Evolutionary conservation across 1,140 invertebrate species (phyloP), one percentile per base, ranked within the genome.

Genomic region (Drosophila tsacasi): DNA sequence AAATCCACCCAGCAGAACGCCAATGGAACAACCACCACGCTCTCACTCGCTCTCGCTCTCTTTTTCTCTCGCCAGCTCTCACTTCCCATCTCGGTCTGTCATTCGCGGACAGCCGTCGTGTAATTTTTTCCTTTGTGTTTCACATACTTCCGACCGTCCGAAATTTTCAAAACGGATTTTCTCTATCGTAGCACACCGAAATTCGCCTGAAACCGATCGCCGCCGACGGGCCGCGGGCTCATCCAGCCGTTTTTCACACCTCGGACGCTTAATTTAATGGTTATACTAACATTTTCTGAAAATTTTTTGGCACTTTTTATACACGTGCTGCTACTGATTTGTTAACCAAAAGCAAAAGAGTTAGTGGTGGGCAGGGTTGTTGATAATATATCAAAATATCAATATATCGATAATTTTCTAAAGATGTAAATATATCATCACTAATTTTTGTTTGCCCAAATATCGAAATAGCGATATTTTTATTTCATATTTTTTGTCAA

Each of bases 281-380:
- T 65, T 80, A 92, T 93, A 93, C 92, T 92, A 93, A 93, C 92
- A 93, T 93, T 92, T 93, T 85, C 78, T 73, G 79, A 92, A 83
- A 84, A 82, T 91, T 81, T 76, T 93, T 93, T 93, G 92, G 92
- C 92, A 93, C 92, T 93, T 91, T 92, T 92, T 91, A 87, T 81
- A 93, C 92, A 93, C 92, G 92, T 93, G 92, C 92, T 92, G 90
- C 90, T 90, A 91, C 87, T 93, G 75, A 78, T 78, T 78, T 93
- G 76, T 89, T 78, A 91, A 92, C 92, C 90, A 82, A 91, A 92
- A 92, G 90, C 92, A 89, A 93, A 93, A 91, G 86, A 47, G 42
- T 13, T 37, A 5, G 42, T n/a, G 32, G 32, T 32, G 32, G 32
- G 32, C 7, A 6, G n/a, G n/a, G n/a, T n/a, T n/a, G n/a, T n/a